These are phyloP conservation scores for Atta colombica DNA, from an alignment of 1,140 invertebrate species.

Conservation along the genomic window DNA sequence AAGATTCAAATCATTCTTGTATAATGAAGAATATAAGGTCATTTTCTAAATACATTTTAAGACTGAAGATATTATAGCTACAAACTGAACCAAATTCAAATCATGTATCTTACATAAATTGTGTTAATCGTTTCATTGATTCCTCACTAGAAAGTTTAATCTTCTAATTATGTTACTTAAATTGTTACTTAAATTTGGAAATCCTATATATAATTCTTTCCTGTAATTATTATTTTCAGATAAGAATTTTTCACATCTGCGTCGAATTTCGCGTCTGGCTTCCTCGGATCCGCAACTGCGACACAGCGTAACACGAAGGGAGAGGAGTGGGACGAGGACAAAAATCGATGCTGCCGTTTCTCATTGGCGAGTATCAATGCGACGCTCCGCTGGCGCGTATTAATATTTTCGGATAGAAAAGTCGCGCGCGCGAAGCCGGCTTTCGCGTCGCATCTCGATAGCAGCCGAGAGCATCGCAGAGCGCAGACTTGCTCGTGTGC, in stretches of 20 bases:
- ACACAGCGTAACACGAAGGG: conserved; percentile 3
- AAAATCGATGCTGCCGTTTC: conserved; percentile 57
- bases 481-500: conserved; percentile 17
- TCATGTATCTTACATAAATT: too few species aligned
- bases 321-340: neutral
- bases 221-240: conserved; percentile 21
- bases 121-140: too few species aligned
- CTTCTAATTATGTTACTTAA: too few species aligned
- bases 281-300: conserved; percentile 2
- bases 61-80: too few species aligned
- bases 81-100: too few species aligned
- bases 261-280: neutral
- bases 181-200: too few species aligned
- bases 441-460: conserved; percentile 44
- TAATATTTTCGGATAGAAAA: conserved; percentile 62
- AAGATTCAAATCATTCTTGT: too few species aligned
- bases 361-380: conserved; percentile 56
- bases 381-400: conserved; percentile 57
- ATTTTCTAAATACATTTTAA: too few species aligned
- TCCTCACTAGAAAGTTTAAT: too few species aligned
- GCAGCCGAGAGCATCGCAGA: neutral
- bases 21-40: too few species aligned
- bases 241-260: conserved; percentile 16
- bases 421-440: conserved; percentile 46
- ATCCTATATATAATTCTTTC: too few species aligned